A percentile compares a stretch with the other conserved stretches of the same genome.
Evolutionary conservation across 2,888 invertebrate genomes (phyloP).

Genomic region (Nephrotoma appendiculata): DNA sequence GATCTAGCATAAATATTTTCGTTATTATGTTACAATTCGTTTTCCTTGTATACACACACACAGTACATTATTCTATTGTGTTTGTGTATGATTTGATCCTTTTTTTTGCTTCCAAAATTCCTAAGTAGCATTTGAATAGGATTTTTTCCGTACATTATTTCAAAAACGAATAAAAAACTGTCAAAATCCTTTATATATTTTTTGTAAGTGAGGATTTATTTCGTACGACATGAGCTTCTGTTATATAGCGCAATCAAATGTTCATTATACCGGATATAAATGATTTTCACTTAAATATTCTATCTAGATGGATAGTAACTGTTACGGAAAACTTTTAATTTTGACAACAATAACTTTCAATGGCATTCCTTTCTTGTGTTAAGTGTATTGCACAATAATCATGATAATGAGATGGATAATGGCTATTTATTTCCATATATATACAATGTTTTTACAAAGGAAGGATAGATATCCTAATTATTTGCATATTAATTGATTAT

Average conservation of each 20-base stretch:
- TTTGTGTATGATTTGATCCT: neutral
- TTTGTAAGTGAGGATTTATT: neutral
- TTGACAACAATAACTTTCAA: neutral
- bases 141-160: neutral
- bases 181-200: neutral
- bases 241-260: neutral
- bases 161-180: neutral
- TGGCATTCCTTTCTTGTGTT: neutral
- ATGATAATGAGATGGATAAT: neutral
- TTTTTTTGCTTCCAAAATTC: neutral
- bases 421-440: neutral
- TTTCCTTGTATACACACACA: neutral
- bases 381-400: neutral
- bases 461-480: neutral
- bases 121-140: neutral
- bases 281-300: neutral
- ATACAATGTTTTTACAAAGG: neutral
- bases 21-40: neutral
- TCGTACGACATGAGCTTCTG: neutral
- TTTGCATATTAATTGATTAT: neutral
- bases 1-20: neutral
- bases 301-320: neutral
- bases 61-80: neutral
- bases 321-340: neutral
- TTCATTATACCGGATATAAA: neutral